Evolutionary conservation across 2,113 vertebrate genomes (phyloP).

Genomic region (Chauna torquata): DNA sequence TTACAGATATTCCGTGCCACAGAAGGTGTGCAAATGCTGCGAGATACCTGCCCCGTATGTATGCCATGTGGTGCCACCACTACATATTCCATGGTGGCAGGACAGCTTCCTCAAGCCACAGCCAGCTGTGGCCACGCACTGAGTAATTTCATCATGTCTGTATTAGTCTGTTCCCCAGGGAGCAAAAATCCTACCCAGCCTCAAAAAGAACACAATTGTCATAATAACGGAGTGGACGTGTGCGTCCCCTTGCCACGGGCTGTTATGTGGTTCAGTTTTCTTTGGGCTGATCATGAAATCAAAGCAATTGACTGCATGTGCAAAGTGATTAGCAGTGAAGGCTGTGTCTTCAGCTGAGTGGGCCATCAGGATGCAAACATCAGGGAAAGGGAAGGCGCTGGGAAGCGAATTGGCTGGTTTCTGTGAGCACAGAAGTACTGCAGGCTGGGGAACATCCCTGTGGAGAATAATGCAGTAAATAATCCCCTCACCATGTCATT

Average conservation of each 20-base stretch:
- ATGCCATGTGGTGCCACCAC: rapidly evolving
- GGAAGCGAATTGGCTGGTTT: neutral
- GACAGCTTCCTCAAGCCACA: neutral
- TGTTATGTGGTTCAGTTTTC: neutral
- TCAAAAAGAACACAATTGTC: neutral
- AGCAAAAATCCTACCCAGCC: neutral
- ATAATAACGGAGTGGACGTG: neutral
- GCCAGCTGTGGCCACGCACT: rapidly evolving
- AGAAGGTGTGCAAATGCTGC: neutral
- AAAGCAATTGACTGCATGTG: neutral
- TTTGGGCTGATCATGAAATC: neutral
- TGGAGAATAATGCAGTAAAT: neutral
- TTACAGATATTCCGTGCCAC: too few relatives aligned
- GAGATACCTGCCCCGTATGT: neutral
- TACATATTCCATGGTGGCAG: neutral
- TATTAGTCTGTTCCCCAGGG: neutral
- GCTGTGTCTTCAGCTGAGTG: neutral
- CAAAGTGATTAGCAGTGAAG: neutral
- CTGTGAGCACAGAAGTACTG: neutral
- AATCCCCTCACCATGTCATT: neutral
- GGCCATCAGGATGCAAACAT: neutral
- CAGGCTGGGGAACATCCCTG: neutral
- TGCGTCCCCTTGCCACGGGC: neutral
- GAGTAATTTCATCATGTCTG: neutral
- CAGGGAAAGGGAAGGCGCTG: neutral